Base-by-base conservation (phyloP, 2,888 invertebrate species). In the Aricia artaxerxes region DNA sequence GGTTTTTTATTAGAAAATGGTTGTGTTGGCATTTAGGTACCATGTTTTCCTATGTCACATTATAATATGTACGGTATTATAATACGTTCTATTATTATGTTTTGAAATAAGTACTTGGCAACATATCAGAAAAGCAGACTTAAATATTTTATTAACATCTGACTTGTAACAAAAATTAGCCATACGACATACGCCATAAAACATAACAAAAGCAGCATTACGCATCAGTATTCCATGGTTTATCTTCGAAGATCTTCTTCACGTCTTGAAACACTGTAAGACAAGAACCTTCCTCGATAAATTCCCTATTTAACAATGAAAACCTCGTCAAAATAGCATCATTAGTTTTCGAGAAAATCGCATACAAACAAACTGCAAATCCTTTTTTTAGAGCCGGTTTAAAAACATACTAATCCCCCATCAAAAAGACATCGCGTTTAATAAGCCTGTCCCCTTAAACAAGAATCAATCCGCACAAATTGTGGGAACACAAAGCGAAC, bases 401-500 rank as follows among this genome's bases (percentile, higher is more conserved):
- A 13, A 53, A 53, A 53, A 13, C 11, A 53, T 53, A 53, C 53
- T 57, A 49, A 57, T 9, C 4, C 60, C 7, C 78, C 7, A 38
- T 35, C 24, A 77, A 76, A 76, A 76, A 49, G 49, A 53, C 57
- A 49, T 49, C 75, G 31, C 24, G 31, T 76, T 49, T 76, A 57
- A 57, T 53, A 73, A 78, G 44, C 24, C 44, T 73, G 69, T 78
- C 69, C 78, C 35, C 83, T 87, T 85, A 88, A 90, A 90, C 90
- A 91, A 91, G 89, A 90, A 91, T 89, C 86, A 88, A 92, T 90
- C 88, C 88, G 86, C 83, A 86, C 89, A 89, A 85, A 85, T 89
- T 89, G 88, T 87, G 84, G 82, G 84, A 83, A 83, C 83, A 93
- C 93, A 94, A 94, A 93, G 87, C 91, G 86, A 87, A 86, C 91